A percentile compares a stretch with the other conserved stretches of the same genome.
These are phyloP conservation scores for Hydractinia symbiolongicarpus DNA, from an alignment of 30 jellyfish, hydroid and myxozoan genomes.

Conservation along the genomic window DNA sequence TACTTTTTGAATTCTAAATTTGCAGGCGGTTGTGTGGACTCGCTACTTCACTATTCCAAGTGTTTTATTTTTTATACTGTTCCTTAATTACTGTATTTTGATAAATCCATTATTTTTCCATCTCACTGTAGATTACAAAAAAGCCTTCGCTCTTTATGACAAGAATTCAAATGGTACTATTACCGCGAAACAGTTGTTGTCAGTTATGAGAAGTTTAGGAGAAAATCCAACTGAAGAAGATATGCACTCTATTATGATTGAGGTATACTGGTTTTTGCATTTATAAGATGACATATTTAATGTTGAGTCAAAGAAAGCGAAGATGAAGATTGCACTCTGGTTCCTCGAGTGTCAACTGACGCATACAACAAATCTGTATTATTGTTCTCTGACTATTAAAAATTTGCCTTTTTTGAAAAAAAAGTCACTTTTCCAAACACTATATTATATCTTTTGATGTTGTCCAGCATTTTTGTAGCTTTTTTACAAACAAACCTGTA, in stretches of 20 bases:
- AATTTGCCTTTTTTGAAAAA: background rate
- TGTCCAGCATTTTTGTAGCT: no score
- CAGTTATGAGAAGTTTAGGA: constrained; percentile 21
- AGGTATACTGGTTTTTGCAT: background rate
- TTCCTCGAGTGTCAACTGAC: background rate
- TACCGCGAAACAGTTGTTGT: background rate
- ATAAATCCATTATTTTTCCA: background rate
- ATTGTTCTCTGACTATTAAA: background rate
- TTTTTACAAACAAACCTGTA: no score
- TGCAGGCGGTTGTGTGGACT: no score
- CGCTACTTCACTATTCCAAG: no score
- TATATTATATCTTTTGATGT: no score
- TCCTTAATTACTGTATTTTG: background rate
- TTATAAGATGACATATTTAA: background rate
- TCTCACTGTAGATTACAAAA: background rate
- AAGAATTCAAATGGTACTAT: constrained; percentile 20
- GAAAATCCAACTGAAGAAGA: constrained; percentile 25
- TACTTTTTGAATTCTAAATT: no score
- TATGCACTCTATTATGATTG: constrained; percentile 2
- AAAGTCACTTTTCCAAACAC: no score
- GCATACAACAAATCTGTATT: background rate
- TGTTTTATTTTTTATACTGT: no score
- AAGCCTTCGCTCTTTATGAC: constrained; percentile 12
- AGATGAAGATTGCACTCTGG: background rate
- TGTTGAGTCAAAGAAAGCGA: no score